phyloP scores from a whole-genome alignment of 2,888 invertebrate species.

The Clivina fossor region DNA sequence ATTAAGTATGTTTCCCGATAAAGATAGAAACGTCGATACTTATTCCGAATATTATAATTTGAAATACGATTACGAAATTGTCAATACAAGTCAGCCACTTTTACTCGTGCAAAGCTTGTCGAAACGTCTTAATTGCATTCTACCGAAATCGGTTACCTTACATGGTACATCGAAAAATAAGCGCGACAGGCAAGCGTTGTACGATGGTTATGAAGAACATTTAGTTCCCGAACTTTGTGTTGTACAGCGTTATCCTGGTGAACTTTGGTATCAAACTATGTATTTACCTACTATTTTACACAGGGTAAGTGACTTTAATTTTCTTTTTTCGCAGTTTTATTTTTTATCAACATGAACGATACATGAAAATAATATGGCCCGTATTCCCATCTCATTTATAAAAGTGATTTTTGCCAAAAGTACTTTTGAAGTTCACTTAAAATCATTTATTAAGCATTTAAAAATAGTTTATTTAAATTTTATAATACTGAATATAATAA shows the following conservation, averaged over 20 bases:
- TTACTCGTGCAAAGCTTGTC: slow-evolving; percentile 76
- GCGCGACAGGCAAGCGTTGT: slow-evolving; percentile 51
- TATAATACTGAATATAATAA: no score
- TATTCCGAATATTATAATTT: slow-evolving; percentile 76
- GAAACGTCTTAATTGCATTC: slow-evolving; percentile 61
- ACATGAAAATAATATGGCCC: no score
- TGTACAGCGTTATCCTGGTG: slow-evolving; percentile 68
- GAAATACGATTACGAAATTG: slow-evolving; percentile 70
- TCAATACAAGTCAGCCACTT: slow-evolving; percentile 71
- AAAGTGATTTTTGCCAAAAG: no score
- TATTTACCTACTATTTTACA: slow-evolving; percentile 84
- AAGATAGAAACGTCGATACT: slow-evolving; percentile 58
- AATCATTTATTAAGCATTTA: no score
- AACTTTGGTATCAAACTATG: slow-evolving; percentile 83
- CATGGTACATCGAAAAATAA: slow-evolving; percentile 46
- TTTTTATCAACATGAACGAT: no score
- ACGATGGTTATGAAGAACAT: slow-evolving; percentile 64
- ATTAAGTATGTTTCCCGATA: slow-evolving; percentile 65
- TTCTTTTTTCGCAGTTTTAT: no score
- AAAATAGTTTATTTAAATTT: no score
- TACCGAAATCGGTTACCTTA: slow-evolving; percentile 51
- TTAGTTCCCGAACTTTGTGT: slow-evolving; percentile 88
- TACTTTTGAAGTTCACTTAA: no score
- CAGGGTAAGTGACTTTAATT: slow-evolving; percentile 61
- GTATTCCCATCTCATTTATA: no score